These are phyloP conservation scores for Cephus pygmeus DNA, from an alignment of 2,888 invertebrate genomes.

Conservation along the genomic window DNA sequence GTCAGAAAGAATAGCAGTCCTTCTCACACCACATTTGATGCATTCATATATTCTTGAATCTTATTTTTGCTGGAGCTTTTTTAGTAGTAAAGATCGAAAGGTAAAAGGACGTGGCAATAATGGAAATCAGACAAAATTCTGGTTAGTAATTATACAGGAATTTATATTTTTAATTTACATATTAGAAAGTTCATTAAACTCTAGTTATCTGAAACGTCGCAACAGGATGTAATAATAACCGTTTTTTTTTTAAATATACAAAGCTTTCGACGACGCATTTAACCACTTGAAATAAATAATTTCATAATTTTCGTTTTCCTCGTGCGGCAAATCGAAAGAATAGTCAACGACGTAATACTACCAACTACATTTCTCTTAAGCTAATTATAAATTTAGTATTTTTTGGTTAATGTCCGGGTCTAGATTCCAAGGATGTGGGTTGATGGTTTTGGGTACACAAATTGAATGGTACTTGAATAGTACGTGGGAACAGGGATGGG, in stretches of 20 bases:
- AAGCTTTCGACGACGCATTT: slow-evolving; percentile 38
- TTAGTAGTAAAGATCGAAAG: not conserved
- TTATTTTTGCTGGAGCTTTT: not conserved
- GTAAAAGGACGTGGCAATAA: not conserved
- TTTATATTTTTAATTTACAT: slow-evolving; percentile 52
- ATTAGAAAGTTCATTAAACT: slow-evolving; percentile 56
- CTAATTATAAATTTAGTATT: slow-evolving; percentile 48
- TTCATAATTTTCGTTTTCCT: slow-evolving; percentile 38
- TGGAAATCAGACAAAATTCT: not conserved
- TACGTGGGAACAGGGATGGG: not conserved
- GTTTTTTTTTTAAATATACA: slow-evolving; percentile 56
- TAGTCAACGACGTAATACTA: slow-evolving; percentile 43
- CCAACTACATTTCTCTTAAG: slow-evolving; percentile 41
- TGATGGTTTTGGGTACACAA: not conserved
- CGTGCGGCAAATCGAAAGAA: slow-evolving; percentile 40
- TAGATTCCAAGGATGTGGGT: slow-evolving; percentile 29
- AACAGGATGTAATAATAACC: slow-evolving; percentile 42
- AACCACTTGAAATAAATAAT: slow-evolving; percentile 49
- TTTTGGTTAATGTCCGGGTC: slow-evolving; percentile 44
- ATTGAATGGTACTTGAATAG: not conserved
- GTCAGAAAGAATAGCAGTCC: not conserved
- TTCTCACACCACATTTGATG: not conserved
- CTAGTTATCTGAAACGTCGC: slow-evolving; percentile 51
- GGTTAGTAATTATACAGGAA: slow-evolving; percentile 50
- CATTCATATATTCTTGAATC: not conserved